Conservation (phyloP, 2,888 invertebrate species). For the Agrochola circellaris region DNA sequence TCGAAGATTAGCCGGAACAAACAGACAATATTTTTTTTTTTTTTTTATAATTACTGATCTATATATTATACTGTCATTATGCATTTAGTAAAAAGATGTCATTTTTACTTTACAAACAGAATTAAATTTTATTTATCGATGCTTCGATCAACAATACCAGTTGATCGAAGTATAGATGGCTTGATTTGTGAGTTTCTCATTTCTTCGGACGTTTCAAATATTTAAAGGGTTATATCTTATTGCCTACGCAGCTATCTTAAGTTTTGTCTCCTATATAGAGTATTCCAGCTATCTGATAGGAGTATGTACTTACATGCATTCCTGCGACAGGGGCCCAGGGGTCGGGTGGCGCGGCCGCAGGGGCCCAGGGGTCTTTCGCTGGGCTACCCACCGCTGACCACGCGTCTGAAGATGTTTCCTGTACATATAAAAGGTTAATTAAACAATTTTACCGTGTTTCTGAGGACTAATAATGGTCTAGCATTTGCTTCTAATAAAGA, state of each 20-base stretch:
- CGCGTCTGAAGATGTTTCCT: slow-evolving; percentile 90
- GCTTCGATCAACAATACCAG: too few species aligned
- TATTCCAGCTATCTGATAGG: background rate
- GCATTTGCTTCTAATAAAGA: background rate
- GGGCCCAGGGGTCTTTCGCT: slow-evolving; percentile 85
- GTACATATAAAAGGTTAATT: slow-evolving; percentile 1
- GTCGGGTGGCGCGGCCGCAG: slow-evolving; percentile 76
- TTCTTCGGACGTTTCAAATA: background rate
- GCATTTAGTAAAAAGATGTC: too few species aligned
- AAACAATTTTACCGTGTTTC: background rate
- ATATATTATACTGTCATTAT: too few species aligned
- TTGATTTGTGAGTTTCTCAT: background rate
- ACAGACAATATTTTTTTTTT: too few species aligned
- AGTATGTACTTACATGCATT: slow-evolving; percentile 67
- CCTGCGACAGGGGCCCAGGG: slow-evolving; percentile 84
- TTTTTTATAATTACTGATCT: too few species aligned
- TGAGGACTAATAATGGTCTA: background rate
- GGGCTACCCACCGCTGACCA: slow-evolving; percentile 90
- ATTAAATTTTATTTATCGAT: too few species aligned
- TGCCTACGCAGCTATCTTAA: background rate
- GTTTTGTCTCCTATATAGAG: background rate
- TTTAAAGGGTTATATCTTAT: background rate
- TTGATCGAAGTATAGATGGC: too few species aligned
- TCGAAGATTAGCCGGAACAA: too few species aligned
- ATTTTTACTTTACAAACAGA: too few species aligned